Base-by-base conservation (phyloP, 2,113 vertebrate species). In the Rhombomys opimus region DNA sequence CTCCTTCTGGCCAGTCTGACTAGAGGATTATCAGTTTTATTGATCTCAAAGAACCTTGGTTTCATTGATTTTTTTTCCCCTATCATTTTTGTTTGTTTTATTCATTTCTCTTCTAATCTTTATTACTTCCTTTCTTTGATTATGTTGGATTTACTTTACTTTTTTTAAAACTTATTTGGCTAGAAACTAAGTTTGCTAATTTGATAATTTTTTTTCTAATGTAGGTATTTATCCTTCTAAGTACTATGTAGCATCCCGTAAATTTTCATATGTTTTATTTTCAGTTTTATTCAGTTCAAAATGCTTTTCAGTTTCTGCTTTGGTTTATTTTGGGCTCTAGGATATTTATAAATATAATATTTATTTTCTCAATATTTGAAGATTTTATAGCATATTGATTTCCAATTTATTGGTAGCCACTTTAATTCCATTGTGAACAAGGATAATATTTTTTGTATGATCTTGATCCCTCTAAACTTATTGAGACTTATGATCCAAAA, bases 21-120 rank as follows among this genome's bases (percentile, higher is more conserved):
- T 73, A 88, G 30, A 95, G 54, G 23, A 5, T 75, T 75, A 41
- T 75, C 87, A 59, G 5, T 90, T 93, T 94, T 57, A 94, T 87
- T 93, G 85, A 89, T 95, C 57, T 96, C 65, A 80, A 68, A 96
- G 61, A 87, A 57, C 50, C 61, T 95, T 85, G 50, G 25, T 68
- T 75, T 91, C 85, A 76, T 30, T 96, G 68, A 81, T 77, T 94
- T 91, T 50, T 90, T 87, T 91, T 54, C 57, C 35, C 81, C 27
- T 59, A 50, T 87, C 88, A 30, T 91, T 59, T 86, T 87, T 13
- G 67, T 88, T 65, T 96, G 20, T 68, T 81, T 35, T 77, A 68
- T 88, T 70, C 32, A 88, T 88, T 85, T 95, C 8, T 93, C 27
- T 72, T 81, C 22, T 87, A 23, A 85, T 27, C 38, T 70, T 80